phyloP scores from a whole-genome alignment of 2,888 invertebrate genomes.

The Lasioglossum malachurum region DNA sequence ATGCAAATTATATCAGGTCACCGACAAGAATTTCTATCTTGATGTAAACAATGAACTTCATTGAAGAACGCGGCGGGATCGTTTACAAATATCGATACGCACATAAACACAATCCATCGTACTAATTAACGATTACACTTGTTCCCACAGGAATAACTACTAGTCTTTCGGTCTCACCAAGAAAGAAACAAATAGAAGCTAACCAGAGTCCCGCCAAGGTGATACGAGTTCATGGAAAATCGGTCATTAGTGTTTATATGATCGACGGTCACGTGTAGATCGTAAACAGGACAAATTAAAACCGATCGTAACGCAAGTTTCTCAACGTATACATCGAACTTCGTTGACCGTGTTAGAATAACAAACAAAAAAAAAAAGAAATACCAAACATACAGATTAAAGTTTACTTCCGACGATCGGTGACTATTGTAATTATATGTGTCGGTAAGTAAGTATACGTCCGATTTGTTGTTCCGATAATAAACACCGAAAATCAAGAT shows the following conservation, averaged over 20 bases:
- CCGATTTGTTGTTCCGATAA: background rate
- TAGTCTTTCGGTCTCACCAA: conserved; percentile 33
- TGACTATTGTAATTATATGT: background rate
- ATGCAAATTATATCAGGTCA: conserved; percentile 61
- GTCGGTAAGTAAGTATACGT: conserved; percentile 2
- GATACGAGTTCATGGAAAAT: background rate
- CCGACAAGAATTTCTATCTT: conserved; percentile 48
- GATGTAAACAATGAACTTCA: conserved; percentile 26
- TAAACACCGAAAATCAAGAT: background rate
- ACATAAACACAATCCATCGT: background rate
- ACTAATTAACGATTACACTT: conserved; percentile 28
- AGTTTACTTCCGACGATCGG: conserved; percentile 22
- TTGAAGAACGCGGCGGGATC: background rate
- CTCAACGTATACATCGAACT: conserved; percentile 29
- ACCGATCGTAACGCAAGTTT: conserved; percentile 43
- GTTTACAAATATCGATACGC: conserved; percentile 5
- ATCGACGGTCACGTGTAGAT: conserved; percentile 35
- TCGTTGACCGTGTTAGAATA: background rate
- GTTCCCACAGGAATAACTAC: conserved; percentile 7
- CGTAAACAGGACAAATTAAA: conserved; percentile 54
- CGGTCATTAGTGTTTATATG: conserved; percentile 30
- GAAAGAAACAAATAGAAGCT: background rate
- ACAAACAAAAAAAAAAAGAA: conserved; percentile 14
- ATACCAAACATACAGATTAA: background rate
- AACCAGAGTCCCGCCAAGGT: background rate